These are phyloP conservation scores for Leuciscus idus DNA, from an alignment of 2,113 vertebrate species.

Conservation along the genomic window DNA sequence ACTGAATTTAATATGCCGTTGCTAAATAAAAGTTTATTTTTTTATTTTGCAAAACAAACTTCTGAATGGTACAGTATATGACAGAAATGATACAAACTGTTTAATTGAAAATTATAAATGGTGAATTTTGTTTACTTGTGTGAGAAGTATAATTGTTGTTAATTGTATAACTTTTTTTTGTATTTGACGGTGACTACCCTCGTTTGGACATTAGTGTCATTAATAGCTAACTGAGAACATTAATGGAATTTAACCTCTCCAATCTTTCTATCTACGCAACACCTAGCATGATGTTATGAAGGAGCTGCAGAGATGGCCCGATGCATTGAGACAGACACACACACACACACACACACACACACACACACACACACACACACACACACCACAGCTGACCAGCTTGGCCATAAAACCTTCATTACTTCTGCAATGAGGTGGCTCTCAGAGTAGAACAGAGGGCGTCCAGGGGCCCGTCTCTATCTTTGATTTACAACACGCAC, in stretches of 20 bases:
- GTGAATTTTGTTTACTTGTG: too few relatives aligned
- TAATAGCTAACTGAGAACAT: neutral
- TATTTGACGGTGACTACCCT: neutral
- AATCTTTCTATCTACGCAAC: neutral
- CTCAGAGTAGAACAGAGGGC: neutral
- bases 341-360: conserved; percentile 28
- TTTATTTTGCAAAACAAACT: neutral
- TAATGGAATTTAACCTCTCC: neutral
- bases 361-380: neutral
- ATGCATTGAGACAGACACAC: neutral
- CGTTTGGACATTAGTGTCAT: neutral
- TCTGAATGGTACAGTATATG: too few relatives aligned
- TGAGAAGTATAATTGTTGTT: too few relatives aligned
- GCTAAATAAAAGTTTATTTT: neutral
- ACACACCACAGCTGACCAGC: conserved; percentile 10
- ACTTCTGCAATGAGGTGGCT: conserved; percentile 19
- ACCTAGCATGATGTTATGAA: neutral
- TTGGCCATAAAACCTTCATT: conserved; percentile 27
- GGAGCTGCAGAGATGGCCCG: neutral
- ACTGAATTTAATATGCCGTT: neutral
- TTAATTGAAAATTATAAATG: too few relatives aligned
- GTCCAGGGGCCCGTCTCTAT: conserved; percentile 9
- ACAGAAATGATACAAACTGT: too few relatives aligned
- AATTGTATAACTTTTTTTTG: too few relatives aligned
- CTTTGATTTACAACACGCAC: conserved; percentile 13